A percentile compares a stretch with the other conserved stretches of the same genome.
Evolutionary conservation across 2,888 invertebrate species (phyloP).

Genomic region (Eupithecia vulgata): DNA sequence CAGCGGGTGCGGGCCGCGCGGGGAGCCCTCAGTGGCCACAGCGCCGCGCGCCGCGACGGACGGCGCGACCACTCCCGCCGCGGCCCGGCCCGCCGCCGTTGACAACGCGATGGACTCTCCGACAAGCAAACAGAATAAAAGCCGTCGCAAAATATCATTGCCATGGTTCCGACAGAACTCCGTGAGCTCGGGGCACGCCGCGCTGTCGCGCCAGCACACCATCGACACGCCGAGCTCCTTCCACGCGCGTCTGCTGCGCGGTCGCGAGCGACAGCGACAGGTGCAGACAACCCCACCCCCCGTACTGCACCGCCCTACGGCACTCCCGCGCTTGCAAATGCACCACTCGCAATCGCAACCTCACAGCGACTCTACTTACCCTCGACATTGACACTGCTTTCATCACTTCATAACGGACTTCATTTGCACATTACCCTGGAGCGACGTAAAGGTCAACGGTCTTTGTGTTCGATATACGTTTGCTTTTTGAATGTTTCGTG

Average conservation of each 20-base stretch:
- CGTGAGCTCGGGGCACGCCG: slow-evolving; percentile 88
- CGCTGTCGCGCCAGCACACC: slow-evolving; percentile 93
- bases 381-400: slow-evolving; percentile 27
- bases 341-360: slow-evolving; percentile 37
- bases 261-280: slow-evolving; percentile 84
- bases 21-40: slow-evolving; percentile 64
- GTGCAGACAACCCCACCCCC: slow-evolving; percentile 63
- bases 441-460: slow-evolving; percentile 40
- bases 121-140: slow-evolving; percentile 85
- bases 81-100: slow-evolving; percentile 60
- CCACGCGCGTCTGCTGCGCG: slow-evolving; percentile 89
- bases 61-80: slow-evolving; percentile 65
- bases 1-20: slow-evolving; percentile 55
- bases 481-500: slow-evolving; percentile 28
- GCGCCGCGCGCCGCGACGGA: slow-evolving; percentile 67
- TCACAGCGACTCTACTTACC: slow-evolving; percentile 13
- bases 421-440: slow-evolving; percentile 22
- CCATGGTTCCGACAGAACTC: slow-evolving; percentile 95
- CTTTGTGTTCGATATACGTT: slow-evolving; percentile 27
- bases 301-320: slow-evolving; percentile 41
- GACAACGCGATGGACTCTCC: slow-evolving; percentile 61
- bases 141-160: slow-evolving; percentile 92
- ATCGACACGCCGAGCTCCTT: slow-evolving; percentile 95
- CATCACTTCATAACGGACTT: slow-evolving; percentile 22
- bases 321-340: slow-evolving; percentile 57